Percentiles rank a stretch among this genome's conserved stretches.
These are phyloP conservation scores for Pheosia tremula DNA, from an alignment of 2,888 invertebrate genomes.

Conservation along the genomic window DNA sequence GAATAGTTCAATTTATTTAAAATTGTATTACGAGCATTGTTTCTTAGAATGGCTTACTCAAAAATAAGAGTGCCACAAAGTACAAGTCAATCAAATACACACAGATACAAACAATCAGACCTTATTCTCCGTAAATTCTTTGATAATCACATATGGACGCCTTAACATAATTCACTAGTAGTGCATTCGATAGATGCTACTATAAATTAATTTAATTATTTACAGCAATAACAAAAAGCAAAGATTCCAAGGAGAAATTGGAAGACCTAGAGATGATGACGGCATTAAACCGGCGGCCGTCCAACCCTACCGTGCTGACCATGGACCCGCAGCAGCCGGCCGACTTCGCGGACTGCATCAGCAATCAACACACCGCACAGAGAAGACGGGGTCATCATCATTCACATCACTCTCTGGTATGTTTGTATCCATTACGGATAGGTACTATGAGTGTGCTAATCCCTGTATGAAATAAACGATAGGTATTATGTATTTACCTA, in stretches of 20 bases:
- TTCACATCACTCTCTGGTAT: conserved; percentile 69
- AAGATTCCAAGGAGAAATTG: conserved; percentile 85
- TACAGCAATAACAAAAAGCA: conserved; percentile 85
- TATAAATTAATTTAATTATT: conserved; percentile 23
- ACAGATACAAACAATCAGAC: conserved; percentile 22
- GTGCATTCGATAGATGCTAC: not conserved
- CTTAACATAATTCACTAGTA: conserved; percentile 17
- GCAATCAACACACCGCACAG: conserved; percentile 84
- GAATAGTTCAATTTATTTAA: no score
- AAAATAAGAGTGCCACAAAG: no score
- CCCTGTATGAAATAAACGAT: no score
- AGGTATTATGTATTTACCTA: no score
- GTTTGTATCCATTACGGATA: conserved; percentile 20
- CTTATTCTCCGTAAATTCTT: conserved; percentile 28
- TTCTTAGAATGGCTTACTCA: no score
- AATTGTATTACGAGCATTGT: no score
- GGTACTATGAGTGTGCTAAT: no score
- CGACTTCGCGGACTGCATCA: conserved; percentile 86
- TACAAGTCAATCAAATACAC: no score
- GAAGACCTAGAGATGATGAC: conserved; percentile 82
- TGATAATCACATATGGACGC: conserved; percentile 19
- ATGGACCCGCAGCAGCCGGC: conserved; percentile 70
- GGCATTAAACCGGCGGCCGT: conserved; percentile 68
- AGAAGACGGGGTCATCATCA: conserved; percentile 70
- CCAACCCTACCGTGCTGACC: conserved; percentile 75